Base-by-base conservation (phyloP, 2,797 vertebrate species). In the Thamnophis elegans region DNA sequence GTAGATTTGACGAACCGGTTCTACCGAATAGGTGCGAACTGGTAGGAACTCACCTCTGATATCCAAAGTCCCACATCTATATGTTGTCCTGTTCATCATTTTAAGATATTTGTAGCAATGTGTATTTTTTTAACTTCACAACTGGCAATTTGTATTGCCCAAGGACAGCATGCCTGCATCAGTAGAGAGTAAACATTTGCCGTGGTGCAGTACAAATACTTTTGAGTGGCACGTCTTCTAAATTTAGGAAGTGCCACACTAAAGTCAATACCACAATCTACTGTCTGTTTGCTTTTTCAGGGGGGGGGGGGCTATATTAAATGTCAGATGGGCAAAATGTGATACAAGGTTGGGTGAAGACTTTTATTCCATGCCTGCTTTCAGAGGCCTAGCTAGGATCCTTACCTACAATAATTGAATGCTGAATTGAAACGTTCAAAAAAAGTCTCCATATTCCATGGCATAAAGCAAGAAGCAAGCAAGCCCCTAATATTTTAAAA, bases 241-340 rank as follows among this genome's bases (percentile, higher is more conserved):
- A 94, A 95, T 92, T 94, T 47, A 93, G 93, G 85, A 51, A 62
- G 89, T 51, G 68, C 94, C 28, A 7, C 92, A 94, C 90, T 59
- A 93, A 94, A 94, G 93, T 91, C 92, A 94, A 92, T 78, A 95
- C 90, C 88, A n/a, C 6, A 68, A 59, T 78, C 92, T 87, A 91
- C 92, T 94, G 95, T 53, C 85, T 91, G 92, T 93, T 96, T 96
- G 96, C 93, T 88, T 96, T 96, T 95, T 95, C 92, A 94, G 58
- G 89, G 92, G 54, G 90, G 13, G 58, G 89, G 92, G 54, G 90
- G 13, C 11, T 92, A 8, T 78, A 90, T 94, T 90, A 93, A 92
- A 85, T 47, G 68, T 85, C 68, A 89, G 58, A 10, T 54, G 26
- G n/a, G 36, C 62, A 95, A 86, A 94, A 90, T 8, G 94, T 54